Conservation (phyloP, 2,113 vertebrate genomes). For the Centropus unirufus region DNA sequence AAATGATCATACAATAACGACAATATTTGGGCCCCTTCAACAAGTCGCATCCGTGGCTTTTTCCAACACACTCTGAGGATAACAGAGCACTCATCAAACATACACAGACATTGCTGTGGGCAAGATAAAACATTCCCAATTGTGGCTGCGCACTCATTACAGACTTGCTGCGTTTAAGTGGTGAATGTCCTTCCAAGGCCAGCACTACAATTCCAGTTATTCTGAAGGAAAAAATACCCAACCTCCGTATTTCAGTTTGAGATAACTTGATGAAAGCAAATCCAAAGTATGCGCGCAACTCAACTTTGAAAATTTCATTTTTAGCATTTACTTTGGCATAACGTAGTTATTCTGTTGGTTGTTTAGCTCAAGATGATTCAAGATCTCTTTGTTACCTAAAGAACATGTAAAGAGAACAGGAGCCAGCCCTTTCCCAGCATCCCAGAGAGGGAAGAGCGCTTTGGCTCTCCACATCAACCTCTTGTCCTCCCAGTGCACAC, state of each 20-base stretch:
- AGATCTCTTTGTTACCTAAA: not conserved
- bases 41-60: not conserved
- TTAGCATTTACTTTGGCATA: not conserved
- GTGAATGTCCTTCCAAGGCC: not conserved
- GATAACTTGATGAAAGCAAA: not conserved
- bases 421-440: not conserved
- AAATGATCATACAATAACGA: not conserved
- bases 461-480: not conserved
- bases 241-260: not conserved
- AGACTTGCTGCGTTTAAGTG: not conserved
- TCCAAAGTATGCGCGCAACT: not conserved
- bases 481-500: not conserved
- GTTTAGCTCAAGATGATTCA: not conserved
- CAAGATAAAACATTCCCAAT: not conserved
- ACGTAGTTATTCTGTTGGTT: not conserved
- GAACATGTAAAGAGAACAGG: not conserved
- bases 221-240: not conserved
- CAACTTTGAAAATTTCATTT: not conserved
- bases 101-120: not conserved
- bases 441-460: not conserved
- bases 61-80: not conserved
- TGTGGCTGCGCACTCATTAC: not conserved
- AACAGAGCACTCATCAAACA: not conserved
- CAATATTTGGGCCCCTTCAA: not conserved
- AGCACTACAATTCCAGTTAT: not conserved